These are phyloP conservation scores for Microctenopoma stevenorrisi DNA, from an alignment of 2,797 vertebrate species.

Conservation along the genomic window DNA sequence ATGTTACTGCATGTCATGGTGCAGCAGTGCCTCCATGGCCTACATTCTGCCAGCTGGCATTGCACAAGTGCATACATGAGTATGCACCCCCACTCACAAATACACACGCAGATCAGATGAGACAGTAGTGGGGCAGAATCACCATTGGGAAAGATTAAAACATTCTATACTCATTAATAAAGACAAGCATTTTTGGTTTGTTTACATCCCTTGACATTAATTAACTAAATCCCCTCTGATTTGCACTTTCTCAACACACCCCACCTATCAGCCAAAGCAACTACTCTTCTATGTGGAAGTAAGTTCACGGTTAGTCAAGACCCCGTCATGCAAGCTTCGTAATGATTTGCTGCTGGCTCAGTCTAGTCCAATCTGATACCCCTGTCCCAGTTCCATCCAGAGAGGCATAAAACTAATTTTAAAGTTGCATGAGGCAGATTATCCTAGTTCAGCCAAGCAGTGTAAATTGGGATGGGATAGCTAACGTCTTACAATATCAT, in stretches of 20 bases:
- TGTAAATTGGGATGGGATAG: conserved; percentile 59
- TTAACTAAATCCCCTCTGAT: conserved; percentile 6
- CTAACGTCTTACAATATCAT: conserved; percentile 44
- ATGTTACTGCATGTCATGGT: conserved; percentile 62
- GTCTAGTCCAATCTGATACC: conserved; percentile 56
- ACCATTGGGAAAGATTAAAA: conserved; percentile 55
- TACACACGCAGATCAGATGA: conserved; percentile 64
- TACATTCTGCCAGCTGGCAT: conserved; percentile 81
- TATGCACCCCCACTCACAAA: conserved; percentile 43
- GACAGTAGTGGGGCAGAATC: conserved; percentile 73
- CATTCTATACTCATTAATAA: conserved; percentile 52
- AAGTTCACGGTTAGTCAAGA: conserved; percentile 24
- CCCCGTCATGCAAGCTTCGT: conserved; percentile 43
- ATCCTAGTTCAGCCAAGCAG: conserved; percentile 72
- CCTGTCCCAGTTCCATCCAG: conserved; percentile 63
- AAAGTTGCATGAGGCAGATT: conserved; percentile 80
- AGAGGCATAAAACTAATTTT: conserved; percentile 65
- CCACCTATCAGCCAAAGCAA: conserved; percentile 6
- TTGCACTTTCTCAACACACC: background rate
- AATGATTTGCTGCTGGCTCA: conserved; percentile 64
- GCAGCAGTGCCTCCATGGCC: conserved; percentile 71
- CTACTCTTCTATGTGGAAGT: background rate
- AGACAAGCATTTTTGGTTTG: background rate
- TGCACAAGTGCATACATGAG: conserved; percentile 61
- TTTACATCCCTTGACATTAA: conserved; percentile 22